Percentiles rank a stretch among this genome's conserved stretches.
These are phyloP conservation scores for Zoroaster sp. DNA, from an alignment of 53 echinoderm and acorn worm genomes.

Conservation along the genomic window DNA sequence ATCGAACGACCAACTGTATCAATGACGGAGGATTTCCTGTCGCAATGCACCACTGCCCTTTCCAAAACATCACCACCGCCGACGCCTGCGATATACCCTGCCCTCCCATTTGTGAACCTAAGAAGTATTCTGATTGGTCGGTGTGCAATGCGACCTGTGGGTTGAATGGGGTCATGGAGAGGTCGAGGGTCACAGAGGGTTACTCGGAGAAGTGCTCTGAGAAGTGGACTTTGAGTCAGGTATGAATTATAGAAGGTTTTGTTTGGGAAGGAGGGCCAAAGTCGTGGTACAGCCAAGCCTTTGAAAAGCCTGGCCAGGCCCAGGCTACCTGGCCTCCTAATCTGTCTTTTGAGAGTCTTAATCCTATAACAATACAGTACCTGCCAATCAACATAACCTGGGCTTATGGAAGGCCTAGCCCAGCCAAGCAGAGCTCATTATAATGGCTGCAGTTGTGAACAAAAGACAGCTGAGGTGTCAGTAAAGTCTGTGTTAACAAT, in stretches of 20 bases:
- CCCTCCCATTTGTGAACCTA: conserved; percentile 77
- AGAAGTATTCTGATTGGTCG: conserved; percentile 75
- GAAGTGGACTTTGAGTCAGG: conserved; percentile 60
- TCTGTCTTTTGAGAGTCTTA: no score
- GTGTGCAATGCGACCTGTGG: conserved; percentile 80
- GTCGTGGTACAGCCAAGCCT: no score
- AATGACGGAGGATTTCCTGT: conserved; percentile 47
- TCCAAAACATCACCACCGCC: conserved; percentile 57
- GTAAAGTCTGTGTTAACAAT: no score
- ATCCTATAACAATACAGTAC: no score
- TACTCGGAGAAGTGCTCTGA: conserved; percentile 53
- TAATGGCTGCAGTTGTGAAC: no score
- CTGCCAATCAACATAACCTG: no score
- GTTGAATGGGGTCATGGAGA: conserved; percentile 61
- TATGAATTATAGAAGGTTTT: neutral
- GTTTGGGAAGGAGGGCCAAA: no score
- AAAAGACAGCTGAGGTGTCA: no score
- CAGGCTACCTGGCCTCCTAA: no score
- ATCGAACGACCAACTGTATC: conserved; percentile 72
- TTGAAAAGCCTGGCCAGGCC: no score
- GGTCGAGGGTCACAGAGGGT: conserved; percentile 72
- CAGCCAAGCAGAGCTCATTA: no score
- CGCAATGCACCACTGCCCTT: conserved; percentile 52
- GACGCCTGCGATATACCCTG: conserved; percentile 72
- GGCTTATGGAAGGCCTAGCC: no score